A percentile compares a stretch with the other conserved stretches of the same genome.
Evolutionary conservation across 2,797 vertebrate genomes (phyloP).

Genomic region (Enteromius trimaculatus): DNA sequence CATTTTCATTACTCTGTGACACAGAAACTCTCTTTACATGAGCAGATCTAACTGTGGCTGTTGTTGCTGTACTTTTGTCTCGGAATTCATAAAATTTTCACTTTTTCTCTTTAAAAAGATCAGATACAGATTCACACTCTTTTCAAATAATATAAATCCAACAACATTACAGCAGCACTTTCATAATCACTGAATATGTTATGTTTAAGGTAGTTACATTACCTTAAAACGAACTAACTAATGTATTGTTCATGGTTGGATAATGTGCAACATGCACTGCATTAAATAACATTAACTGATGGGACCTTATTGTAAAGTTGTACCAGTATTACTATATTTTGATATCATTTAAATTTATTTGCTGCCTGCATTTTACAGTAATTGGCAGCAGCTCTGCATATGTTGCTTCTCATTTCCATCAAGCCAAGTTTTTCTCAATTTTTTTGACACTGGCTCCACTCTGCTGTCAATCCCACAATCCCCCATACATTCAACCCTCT

Average conservation of each 20-base stretch:
- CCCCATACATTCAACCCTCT: neutral
- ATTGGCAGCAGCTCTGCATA: neutral
- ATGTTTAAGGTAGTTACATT: too few relatives aligned
- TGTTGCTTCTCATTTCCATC: neutral
- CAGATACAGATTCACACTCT: neutral
- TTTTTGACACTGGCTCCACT: neutral
- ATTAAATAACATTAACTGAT: neutral
- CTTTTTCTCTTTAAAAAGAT: neutral
- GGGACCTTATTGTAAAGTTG: neutral
- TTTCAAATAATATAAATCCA: neutral
- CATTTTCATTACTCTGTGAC: neutral
- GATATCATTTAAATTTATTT: neutral
- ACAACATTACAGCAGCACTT: neutral
- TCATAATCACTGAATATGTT: neutral
- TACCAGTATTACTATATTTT: neutral
- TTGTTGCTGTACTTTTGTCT: slow-evolving; percentile 1
- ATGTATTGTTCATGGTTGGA: neutral
- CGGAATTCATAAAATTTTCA: neutral
- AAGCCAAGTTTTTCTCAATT: neutral
- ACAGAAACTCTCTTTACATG: neutral
- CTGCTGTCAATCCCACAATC: neutral
- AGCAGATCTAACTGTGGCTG: neutral
- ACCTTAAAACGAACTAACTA: neutral
- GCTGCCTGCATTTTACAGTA: neutral
- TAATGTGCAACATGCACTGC: neutral